Base-by-base conservation (phyloP, 2,888 invertebrate species). In the Torymus auratus region DNA sequence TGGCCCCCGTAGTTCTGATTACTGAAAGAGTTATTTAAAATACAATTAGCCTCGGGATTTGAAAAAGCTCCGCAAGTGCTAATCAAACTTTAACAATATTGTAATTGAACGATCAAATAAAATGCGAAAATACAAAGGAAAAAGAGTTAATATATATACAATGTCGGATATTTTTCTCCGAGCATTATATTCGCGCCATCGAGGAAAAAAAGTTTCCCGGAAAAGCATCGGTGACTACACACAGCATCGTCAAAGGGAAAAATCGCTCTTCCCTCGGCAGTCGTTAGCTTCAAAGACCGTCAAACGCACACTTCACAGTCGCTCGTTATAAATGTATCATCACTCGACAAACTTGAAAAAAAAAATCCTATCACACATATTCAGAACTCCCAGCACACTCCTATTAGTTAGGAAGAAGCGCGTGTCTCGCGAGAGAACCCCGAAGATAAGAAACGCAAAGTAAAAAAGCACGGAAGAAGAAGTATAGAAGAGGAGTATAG, bases 211-310 rank as follows among this genome's bases (percentile, higher is more conserved):
- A 41, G 41, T 41, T 41, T 41, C n/a, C 55, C 14, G 5, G n/a
- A 13, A 75, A 50, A 67, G 20, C 28, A 13, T 60, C 60, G 60
- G 20, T 20, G 53, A 53, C 41, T 41, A 41, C 41, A 4, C 14
- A 14, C 7, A 58, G 52, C 12, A 20, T 78, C 58, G 41, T 78
- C 58, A 78, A 70, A 71, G 64, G 60, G 50, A 71, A 41, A 41
- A 65, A 65, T 71, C 52, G 13, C 41, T 71, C 41, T 71, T 65
- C 52, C 58, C 2, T 64, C 41, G 13, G 52, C 7, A 14, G 15
- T n/a, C 15, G 23, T 61, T 28, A 61, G 17, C 17, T n/a, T 28
- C 15, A 68, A 71, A 71, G 71, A 15, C 41, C 53, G 52, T 68
- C 75, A 61, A 69, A 62, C 53, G 41, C 41, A 53, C 62, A 55